These are phyloP conservation scores for Zootermopsis nevadensis DNA, from an alignment of 2,888 invertebrate species.

Conservation along the genomic window DNA sequence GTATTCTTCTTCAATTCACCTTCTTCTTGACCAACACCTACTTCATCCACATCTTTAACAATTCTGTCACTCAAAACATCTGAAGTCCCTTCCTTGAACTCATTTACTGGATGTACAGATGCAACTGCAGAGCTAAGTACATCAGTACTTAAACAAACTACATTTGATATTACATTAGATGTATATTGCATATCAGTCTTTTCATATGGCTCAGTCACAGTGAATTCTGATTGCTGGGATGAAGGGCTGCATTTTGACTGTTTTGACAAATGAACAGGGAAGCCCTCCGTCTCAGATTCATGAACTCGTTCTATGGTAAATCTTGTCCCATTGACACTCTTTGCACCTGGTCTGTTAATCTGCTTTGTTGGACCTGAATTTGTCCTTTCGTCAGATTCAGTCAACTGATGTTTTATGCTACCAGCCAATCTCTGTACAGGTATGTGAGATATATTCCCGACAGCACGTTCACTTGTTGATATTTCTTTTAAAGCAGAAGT, in stretches of 20 bases:
- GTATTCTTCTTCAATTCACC: not conserved
- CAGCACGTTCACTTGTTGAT: not conserved
- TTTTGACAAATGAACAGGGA: not conserved
- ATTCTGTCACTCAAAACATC: not conserved
- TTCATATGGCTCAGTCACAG: not conserved
- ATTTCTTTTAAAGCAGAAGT: slow-evolving; percentile 40
- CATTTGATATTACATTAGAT: slow-evolving; percentile 9
- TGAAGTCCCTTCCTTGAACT: not conserved
- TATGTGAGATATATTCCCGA: not conserved
- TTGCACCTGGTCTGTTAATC: slow-evolving; percentile 8
- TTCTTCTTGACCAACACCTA: not conserved
- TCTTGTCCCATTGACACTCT: slow-evolving; percentile 34
- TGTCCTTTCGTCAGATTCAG: not conserved
- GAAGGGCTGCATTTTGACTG: not conserved
- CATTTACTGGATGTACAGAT: not conserved
- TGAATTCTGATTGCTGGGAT: not conserved
- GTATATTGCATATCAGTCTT: slow-evolving; percentile 14
- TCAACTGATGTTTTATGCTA: not conserved
- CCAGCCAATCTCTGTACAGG: not conserved
- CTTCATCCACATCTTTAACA: not conserved
- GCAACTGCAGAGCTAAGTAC: not conserved
- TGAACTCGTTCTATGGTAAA: slow-evolving; percentile 37
- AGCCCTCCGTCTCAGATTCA: slow-evolving; percentile 26
- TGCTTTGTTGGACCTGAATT: not conserved
- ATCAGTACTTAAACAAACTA: not conserved